Base-by-base conservation (phyloP, 2,797 vertebrate species). In the Oryzias dopingdopingensis region DNA sequence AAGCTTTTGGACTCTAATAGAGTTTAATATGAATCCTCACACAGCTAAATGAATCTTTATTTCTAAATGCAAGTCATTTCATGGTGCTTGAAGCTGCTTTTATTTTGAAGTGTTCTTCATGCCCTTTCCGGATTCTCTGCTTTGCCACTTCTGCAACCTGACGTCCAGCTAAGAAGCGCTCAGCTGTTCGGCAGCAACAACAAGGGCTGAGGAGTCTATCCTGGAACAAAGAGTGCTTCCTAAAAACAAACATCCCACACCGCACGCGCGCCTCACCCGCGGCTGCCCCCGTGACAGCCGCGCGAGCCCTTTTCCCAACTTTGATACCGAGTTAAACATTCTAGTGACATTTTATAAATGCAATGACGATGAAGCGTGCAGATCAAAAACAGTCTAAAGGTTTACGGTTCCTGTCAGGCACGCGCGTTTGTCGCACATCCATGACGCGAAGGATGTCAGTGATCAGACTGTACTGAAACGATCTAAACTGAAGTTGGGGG, bases 101-200 rank as follows among this genome's bases (percentile, higher is more conserved):
- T 81, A 80, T 67, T 59, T 59, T 67, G 74, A 75, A 56, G 40
- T 6, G 0, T 0, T 0, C 1, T 5, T 2, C n/a, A 1, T 1
- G 1, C 0, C 2, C 4, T 15, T 57, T 18, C 42, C 42, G 45
- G 54, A 16, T 1, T 0, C 1, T 0, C 0, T 0, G 7, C 4
- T 0, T 0, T 1, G 0, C 6, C 2, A 13, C 18, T 0, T 17
- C 16, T 0, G 45, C 0, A 0, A 0, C 20, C 73, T 77, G 24
- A 69, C 20, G 44, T 46, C 6, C 5, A 8, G 14, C 1, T 58
- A 32, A 56, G 68, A 63, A 56, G 62, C 81, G 75, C 80, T 90
- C 88, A 90, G 86, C 86, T 89, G 89, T 87, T 90, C 74, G 16
- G 66, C 61, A 70, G 77, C 76, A 87, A 86, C 78, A 85, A 76